A percentile compares a stretch with the other conserved stretches of the same genome.
phyloP scores from a whole-genome alignment of 1,140 invertebrate genomes.

The Neotoxoptera formosana region DNA sequence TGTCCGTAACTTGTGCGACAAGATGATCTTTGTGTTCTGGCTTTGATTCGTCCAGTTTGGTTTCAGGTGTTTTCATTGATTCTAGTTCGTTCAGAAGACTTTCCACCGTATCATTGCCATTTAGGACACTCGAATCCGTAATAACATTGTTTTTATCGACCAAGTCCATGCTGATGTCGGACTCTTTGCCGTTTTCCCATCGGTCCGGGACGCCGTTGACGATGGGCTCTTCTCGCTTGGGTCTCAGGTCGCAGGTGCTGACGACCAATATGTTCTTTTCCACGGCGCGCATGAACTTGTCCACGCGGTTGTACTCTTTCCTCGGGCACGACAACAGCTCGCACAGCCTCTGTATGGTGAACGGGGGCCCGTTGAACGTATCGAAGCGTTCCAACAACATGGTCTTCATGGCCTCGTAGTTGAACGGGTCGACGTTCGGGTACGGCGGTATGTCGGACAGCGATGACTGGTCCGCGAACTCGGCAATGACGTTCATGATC shows the following conservation, averaged over 20 bases:
- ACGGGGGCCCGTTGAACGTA: conserved; percentile 86
- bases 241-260: conserved; percentile 82
- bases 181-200: conserved; percentile 58
- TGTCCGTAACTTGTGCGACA: not conserved
- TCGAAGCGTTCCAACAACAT: conserved; percentile 85
- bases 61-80: conserved; percentile 55
- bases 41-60: conserved; percentile 29
- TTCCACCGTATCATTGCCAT: conserved; percentile 45
- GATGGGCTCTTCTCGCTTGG: conserved; percentile 47
- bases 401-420: conserved; percentile 88
- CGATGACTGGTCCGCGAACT: conserved; percentile 83
- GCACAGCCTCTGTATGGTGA: conserved; percentile 94
- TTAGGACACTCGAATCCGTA: not conserved
- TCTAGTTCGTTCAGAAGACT: conserved; percentile 45
- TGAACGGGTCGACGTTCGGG: conserved; percentile 90
- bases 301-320: conserved; percentile 94
- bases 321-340: conserved; percentile 88
- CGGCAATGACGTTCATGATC: conserved; percentile 82
- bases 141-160: conserved; percentile 32
- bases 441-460: conserved; percentile 77
- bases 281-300: conserved; percentile 95
- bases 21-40: not conserved
- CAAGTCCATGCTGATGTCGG: conserved; percentile 44
- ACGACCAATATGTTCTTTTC: conserved; percentile 96
- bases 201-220: conserved; percentile 59